Conservation (phyloP, 2,113 vertebrate species). For the Ceyx cyanopectus region DNA sequence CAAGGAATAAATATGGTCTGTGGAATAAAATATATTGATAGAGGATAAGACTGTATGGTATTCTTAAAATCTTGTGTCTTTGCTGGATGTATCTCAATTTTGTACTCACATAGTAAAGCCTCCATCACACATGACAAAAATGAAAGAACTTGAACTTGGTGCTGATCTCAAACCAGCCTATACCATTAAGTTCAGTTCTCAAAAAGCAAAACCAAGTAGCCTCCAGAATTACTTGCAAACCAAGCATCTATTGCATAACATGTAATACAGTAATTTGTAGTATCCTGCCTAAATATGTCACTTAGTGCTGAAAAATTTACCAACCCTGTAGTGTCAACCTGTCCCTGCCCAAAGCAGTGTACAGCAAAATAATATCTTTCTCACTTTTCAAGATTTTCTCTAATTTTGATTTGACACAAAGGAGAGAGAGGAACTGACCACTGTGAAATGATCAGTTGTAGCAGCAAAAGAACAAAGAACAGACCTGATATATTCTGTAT, state of each 20-base stretch:
- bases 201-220: not conserved
- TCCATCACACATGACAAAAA: not conserved
- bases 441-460: not conserved
- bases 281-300: not conserved
- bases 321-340: not conserved
- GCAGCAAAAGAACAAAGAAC: not conserved
- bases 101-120: not conserved
- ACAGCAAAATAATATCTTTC: not conserved
- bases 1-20: not conserved
- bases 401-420: not conserved
- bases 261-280: not conserved
- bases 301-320: not conserved
- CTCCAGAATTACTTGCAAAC: not conserved
- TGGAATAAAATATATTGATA: not conserved
- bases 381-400: not conserved
- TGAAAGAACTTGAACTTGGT: not conserved
- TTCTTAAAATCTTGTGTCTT: not conserved
- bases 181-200: not conserved
- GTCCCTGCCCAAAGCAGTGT: not conserved
- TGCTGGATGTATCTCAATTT: not conserved
- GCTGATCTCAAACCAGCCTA: not conserved
- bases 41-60: not conserved
- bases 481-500: not conserved
- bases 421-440: not conserved
- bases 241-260: not conserved